phyloP scores from a whole-genome alignment of 1,140 invertebrate species.

The Sipha flava region DNA sequence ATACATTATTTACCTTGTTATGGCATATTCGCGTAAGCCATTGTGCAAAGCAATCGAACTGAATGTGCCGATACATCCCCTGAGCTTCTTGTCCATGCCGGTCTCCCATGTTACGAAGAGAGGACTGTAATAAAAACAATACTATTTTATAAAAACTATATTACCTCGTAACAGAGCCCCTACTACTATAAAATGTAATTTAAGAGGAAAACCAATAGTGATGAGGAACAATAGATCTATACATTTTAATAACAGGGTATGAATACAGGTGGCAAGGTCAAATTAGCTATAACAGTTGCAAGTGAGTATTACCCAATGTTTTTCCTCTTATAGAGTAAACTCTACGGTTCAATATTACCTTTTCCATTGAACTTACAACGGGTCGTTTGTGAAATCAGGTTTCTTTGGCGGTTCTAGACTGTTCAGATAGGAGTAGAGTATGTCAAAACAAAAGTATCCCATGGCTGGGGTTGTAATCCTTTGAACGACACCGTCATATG shows the following conservation, averaged over 20 bases:
- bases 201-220: constrained; percentile 22
- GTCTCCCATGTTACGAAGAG: constrained; percentile 99
- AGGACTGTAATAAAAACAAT: constrained; percentile 62
- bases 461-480: constrained; percentile 84
- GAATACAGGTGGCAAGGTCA: background rate
- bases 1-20: constrained; percentile 59
- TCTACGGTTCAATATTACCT: constrained; percentile 3
- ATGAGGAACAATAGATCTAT: background rate
- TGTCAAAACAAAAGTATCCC: constrained; percentile 98
- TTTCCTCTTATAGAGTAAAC: background rate
- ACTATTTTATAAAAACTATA: constrained; percentile 34
- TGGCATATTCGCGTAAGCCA: constrained; percentile 90
- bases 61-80: constrained; percentile 94
- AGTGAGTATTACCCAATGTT: constrained; percentile 12
- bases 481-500: constrained; percentile 40
- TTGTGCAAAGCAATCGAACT: constrained; percentile 87
- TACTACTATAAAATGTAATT: background rate
- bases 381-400: constrained; percentile 86
- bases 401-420: constrained; percentile 81
- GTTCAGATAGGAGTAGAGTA: constrained; percentile 86
- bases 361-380: constrained; percentile 67
- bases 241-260: background rate
- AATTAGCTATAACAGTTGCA: background rate
- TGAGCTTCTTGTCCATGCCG: constrained; percentile 79
- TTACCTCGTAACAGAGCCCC: background rate